phyloP scores from a whole-genome alignment of 1,140 invertebrate genomes.

The Octopus sinensis region DNA sequence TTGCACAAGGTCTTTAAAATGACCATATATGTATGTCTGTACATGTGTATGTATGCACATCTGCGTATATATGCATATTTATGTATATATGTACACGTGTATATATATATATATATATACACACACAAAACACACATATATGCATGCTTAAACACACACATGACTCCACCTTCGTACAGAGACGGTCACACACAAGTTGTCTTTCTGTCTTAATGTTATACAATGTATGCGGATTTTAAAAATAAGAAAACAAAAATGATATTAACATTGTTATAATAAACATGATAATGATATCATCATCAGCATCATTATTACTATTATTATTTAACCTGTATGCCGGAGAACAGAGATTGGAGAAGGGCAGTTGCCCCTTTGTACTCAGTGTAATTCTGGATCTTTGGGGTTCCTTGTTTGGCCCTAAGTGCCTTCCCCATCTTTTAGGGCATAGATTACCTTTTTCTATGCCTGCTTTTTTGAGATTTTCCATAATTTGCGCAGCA shows the following conservation, averaged over 20 bases:
- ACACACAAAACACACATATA: background rate
- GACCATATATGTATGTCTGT: background rate
- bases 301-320: background rate
- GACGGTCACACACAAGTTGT: background rate
- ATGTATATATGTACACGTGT: background rate
- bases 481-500: too few species aligned
- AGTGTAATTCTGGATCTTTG: too few species aligned
- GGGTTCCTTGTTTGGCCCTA: too few species aligned
- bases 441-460: too few species aligned
- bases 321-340: too few species aligned
- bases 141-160: background rate
- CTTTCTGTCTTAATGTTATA: background rate
- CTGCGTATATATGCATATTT: background rate
- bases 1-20: too few species aligned
- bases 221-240: background rate
- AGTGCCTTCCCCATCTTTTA: too few species aligned
- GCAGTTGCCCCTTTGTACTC: too few species aligned
- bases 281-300: background rate
- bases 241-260: background rate
- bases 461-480: too few species aligned
- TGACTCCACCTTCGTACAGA: background rate
- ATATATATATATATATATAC: background rate
- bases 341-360: too few species aligned
- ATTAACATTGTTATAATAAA: background rate
- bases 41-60: background rate